Percentiles rank a stretch among this genome's conserved stretches.
These are phyloP conservation scores for Apotomis turbidana DNA, from an alignment of 2,888 invertebrate species.

Conservation along the genomic window DNA sequence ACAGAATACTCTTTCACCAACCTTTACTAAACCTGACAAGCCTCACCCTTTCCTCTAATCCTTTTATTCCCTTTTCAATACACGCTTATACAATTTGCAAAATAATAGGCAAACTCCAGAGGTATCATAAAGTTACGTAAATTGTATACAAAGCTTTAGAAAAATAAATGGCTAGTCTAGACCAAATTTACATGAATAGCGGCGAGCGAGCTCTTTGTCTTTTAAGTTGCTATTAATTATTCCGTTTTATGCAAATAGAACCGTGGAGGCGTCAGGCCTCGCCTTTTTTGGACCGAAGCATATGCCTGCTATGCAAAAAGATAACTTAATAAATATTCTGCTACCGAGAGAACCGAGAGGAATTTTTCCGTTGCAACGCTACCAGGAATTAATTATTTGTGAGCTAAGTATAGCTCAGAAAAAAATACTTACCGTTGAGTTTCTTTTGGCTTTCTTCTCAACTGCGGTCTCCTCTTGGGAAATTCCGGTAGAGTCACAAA, in stretches of 20 bases:
- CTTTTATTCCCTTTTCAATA: slow-evolving; percentile 23
- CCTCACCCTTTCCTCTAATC: background rate
- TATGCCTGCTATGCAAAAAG: slow-evolving; percentile 47
- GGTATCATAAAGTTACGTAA: slow-evolving; percentile 41
- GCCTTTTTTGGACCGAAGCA: slow-evolving; percentile 55
- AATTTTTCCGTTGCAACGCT: background rate
- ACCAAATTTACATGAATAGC: slow-evolving; percentile 79
- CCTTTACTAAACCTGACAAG: background rate
- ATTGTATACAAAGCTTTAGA: slow-evolving; percentile 50
- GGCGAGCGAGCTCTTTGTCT: slow-evolving; percentile 72
- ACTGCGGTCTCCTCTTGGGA: too few relatives aligned
- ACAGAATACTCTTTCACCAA: background rate
- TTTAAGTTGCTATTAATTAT: slow-evolving; percentile 81
- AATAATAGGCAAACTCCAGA: slow-evolving; percentile 33
- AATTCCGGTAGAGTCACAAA: too few relatives aligned
- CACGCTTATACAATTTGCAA: slow-evolving; percentile 35
- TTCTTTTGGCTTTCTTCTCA: too few relatives aligned
- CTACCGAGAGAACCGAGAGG: slow-evolving; percentile 12
- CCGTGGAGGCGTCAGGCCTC: slow-evolving; percentile 61
- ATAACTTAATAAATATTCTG: slow-evolving; percentile 33
- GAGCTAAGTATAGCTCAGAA: too few relatives aligned
- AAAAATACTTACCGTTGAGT: too few relatives aligned
- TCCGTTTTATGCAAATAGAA: slow-evolving; percentile 78
- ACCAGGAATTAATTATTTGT: too few relatives aligned
- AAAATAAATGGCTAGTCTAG: slow-evolving; percentile 62